Percentiles rank a stretch among this genome's conserved stretches.
These are phyloP conservation scores for Acanthosepion esculentum DNA, from an alignment of 2,888 invertebrate genomes.

Conservation along the genomic window DNA sequence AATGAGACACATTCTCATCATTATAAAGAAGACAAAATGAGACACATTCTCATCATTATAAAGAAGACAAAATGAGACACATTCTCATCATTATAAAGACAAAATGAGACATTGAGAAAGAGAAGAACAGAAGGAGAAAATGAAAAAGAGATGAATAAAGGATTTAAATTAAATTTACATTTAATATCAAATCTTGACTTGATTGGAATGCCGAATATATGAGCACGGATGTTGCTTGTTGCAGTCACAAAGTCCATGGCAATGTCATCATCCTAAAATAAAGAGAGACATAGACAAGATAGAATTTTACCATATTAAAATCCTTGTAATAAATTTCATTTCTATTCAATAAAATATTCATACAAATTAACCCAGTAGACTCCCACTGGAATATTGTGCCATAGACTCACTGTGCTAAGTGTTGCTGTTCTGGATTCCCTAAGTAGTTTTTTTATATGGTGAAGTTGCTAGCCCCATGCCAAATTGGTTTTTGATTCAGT, in stretches of 20 bases:
- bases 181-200: constrained; percentile 95
- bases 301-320: not conserved
- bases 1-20: not conserved
- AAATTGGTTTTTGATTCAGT: no score
- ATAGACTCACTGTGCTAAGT: no score
- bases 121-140: not conserved
- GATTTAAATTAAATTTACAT: constrained; percentile 80
- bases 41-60: no score
- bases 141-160: not conserved
- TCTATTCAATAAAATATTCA: no score
- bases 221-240: constrained; percentile 92
- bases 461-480: no score
- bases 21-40: no score
- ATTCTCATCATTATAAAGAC: no score
- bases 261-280: constrained; percentile 84
- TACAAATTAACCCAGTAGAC: no score
- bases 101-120: not conserved
- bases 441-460: no score
- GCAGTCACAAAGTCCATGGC: constrained; percentile 97
- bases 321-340: no score
- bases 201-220: constrained; percentile 89
- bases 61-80: not conserved
- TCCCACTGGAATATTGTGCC: no score
- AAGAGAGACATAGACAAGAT: not conserved
- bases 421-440: no score